A percentile compares a stretch with the other conserved stretches of the same genome.
phyloP scores from a whole-genome alignment of 2,797 vertebrate species.

The Poeciliopsis turneri region DNA sequence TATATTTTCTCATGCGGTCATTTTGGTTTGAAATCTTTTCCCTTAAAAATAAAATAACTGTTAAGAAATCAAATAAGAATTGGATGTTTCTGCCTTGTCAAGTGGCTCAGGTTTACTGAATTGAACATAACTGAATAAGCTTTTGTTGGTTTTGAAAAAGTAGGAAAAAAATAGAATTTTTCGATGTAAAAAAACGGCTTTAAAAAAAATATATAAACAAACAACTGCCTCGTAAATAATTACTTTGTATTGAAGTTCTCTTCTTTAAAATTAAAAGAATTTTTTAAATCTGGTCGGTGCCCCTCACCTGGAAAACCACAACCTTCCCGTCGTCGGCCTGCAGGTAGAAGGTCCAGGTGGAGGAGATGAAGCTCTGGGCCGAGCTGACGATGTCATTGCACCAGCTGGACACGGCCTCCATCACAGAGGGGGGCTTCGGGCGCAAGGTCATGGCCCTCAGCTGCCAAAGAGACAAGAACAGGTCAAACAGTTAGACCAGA shows the following conservation, averaged over 20 bases:
- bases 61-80: neutral
- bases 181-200: neutral
- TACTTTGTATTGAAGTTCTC: neutral
- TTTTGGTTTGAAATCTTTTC: neutral
- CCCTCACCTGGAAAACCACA: slow-evolving; percentile 93
- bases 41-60: neutral
- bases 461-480: slow-evolving; percentile 57
- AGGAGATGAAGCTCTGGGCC: slow-evolving; percentile 96
- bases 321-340: slow-evolving; percentile 95
- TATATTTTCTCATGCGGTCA: neutral
- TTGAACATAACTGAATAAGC: neutral
- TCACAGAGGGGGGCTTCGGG: slow-evolving; percentile 81
- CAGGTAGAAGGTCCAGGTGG: slow-evolving; percentile 98
- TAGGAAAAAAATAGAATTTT: neutral
- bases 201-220: neutral
- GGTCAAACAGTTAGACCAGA: slow-evolving; percentile 2
- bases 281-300: neutral
- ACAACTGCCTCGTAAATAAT: neutral
- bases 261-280: neutral
- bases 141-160: neutral
- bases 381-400: slow-evolving; percentile 95
- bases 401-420: slow-evolving; percentile 90
- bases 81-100: neutral
- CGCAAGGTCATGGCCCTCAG: slow-evolving; percentile 81
- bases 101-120: neutral